Conservation (phyloP, 2,888 invertebrate genomes). For the Diaprepes abbreviatus region DNA sequence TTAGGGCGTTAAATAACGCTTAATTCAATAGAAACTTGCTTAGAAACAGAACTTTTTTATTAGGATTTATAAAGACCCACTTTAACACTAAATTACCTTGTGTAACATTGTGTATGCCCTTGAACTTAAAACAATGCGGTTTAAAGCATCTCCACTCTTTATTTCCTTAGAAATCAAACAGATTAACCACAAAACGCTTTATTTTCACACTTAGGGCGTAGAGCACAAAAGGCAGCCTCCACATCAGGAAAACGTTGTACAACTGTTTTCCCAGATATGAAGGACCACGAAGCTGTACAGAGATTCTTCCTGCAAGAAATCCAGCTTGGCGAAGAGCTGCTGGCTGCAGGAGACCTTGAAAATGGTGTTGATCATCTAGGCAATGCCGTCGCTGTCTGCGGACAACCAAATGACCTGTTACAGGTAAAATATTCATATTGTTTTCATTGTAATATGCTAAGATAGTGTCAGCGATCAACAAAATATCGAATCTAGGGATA, state of each 20-base stretch:
- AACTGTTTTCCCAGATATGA: constrained; percentile 84
- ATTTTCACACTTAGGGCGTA: constrained; percentile 78
- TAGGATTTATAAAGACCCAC: too few species aligned
- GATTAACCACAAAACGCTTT: too few species aligned
- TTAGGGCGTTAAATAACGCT: too few species aligned
- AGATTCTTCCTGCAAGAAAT: constrained; percentile 81
- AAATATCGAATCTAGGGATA: too few species aligned
- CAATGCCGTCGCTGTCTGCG: constrained; percentile 97
- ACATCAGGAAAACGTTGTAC: constrained; percentile 66
- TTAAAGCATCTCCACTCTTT: too few species aligned
- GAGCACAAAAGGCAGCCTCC: constrained; percentile 71
- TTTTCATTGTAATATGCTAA: not conserved
- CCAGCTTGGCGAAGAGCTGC: constrained; percentile 92
- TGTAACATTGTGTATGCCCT: too few species aligned
- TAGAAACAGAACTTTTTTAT: too few species aligned
- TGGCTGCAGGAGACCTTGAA: constrained; percentile 89
- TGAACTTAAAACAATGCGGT: too few species aligned
- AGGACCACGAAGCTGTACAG: constrained; percentile 95
- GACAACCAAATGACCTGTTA: constrained; percentile 91
- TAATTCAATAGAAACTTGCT: not conserved
- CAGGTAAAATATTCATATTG: constrained; percentile 64
- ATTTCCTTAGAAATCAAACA: too few species aligned
- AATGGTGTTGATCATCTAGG: constrained; percentile 96
- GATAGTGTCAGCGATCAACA: too few species aligned
- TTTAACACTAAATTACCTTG: too few species aligned